A percentile compares a stretch with the other conserved stretches of the same genome.
phyloP scores from a whole-genome alignment of 2,797 vertebrate species.

The Sebastes itinus region DNA sequence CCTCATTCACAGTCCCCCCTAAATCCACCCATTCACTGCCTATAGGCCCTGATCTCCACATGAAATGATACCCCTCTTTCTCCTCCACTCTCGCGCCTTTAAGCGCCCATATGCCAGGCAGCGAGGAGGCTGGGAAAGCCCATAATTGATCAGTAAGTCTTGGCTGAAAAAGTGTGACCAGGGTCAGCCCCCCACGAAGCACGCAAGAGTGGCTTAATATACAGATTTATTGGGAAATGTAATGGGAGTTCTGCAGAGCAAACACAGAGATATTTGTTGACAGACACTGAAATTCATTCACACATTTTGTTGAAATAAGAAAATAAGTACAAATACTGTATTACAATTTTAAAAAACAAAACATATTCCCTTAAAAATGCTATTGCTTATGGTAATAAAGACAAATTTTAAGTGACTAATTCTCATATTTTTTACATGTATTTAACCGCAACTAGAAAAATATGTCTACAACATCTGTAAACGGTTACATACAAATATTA shows the following conservation, averaged over 20 bases:
- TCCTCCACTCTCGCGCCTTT: slow-evolving; percentile 83
- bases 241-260: slow-evolving; percentile 58
- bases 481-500: slow-evolving; percentile 6
- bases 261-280: slow-evolving; percentile 40
- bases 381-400: background rate
- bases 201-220: slow-evolving; percentile 73
- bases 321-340: slow-evolving; percentile 23
- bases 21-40: slow-evolving; percentile 86
- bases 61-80: slow-evolving; percentile 87
- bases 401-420: background rate
- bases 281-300: background rate
- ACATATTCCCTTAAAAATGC: background rate
- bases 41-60: slow-evolving; percentile 86
- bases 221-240: slow-evolving; percentile 66
- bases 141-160: slow-evolving; percentile 91
- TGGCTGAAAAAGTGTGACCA: slow-evolving; percentile 81
- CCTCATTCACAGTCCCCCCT: slow-evolving; percentile 80
- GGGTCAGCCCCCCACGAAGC: slow-evolving; percentile 79
- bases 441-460: slow-evolving; percentile 30
- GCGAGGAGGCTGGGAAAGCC: slow-evolving; percentile 85
- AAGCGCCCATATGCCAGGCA: slow-evolving; percentile 85
- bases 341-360: slow-evolving; percentile 5
- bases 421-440: slow-evolving; percentile 8
- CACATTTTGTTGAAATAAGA: slow-evolving; percentile 10
- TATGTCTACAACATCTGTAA: background rate